These are phyloP conservation scores for Yoshiicerus persimilis DNA, from an alignment of 1,140 invertebrate genomes.

Conservation along the genomic window DNA sequence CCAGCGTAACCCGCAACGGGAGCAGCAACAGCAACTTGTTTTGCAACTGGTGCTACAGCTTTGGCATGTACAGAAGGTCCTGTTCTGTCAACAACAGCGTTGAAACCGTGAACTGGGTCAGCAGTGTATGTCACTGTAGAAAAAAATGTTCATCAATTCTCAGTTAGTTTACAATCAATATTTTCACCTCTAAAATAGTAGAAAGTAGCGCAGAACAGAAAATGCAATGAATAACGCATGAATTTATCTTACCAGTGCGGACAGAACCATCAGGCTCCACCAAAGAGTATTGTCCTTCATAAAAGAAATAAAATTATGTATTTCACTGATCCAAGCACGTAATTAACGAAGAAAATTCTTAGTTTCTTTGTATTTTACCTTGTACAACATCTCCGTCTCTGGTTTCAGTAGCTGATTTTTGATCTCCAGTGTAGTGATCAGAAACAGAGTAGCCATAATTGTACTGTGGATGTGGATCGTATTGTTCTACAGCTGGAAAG, in stretches of 20 bases:
- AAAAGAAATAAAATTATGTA: background rate
- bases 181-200: too few species aligned
- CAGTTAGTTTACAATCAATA: too few species aligned
- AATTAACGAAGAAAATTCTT: too few species aligned
- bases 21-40: background rate
- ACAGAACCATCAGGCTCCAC: background rate
- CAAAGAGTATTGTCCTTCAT: background rate
- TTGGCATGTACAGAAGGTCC: background rate
- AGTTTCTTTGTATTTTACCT: too few species aligned
- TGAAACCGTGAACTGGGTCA: background rate
- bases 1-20: background rate
- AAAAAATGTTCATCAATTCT: background rate
- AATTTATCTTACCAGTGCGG: background rate
- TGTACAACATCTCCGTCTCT: background rate
- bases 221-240: too few species aligned
- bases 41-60: background rate
- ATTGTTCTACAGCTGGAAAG: background rate
- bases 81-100: background rate
- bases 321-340: too few species aligned
- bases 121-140: background rate
- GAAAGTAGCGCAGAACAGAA: too few species aligned
- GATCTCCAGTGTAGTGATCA: background rate
- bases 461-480: background rate
- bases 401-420: background rate
- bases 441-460: background rate